Percentiles rank a stretch among this genome's conserved stretches.
These are phyloP conservation scores for Strigops habroptila DNA, from an alignment of 2,113 vertebrate species.

Conservation along the genomic window DNA sequence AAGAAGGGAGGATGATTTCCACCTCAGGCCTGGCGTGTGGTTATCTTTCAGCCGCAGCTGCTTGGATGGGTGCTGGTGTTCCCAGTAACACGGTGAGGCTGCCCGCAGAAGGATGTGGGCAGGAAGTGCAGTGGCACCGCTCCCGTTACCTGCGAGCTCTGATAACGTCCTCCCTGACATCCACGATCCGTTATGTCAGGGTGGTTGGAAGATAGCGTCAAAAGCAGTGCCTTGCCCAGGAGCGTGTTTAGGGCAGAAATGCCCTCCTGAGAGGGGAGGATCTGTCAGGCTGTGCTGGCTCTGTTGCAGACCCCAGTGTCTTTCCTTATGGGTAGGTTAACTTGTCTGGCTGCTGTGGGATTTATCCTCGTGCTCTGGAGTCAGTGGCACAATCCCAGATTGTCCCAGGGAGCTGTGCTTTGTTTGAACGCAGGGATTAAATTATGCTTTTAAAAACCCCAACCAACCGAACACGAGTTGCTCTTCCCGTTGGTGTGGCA, in stretches of 20 bases:
- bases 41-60: not conserved
- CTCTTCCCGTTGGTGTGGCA: not conserved
- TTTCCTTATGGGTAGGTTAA: accelerated
- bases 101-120: accelerated
- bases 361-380: accelerated
- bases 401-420: not conserved
- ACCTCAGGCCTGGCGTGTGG: not conserved
- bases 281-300: not conserved
- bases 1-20: not conserved
- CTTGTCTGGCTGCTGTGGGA: not conserved
- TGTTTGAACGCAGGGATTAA: not conserved
- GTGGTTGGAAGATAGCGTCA: not conserved
- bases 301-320: not conserved
- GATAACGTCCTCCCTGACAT: not conserved
- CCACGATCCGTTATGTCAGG: not conserved
- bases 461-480: not conserved
- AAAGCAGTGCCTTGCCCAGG: not conserved
- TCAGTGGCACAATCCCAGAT: not conserved
- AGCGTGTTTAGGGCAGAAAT: not conserved
- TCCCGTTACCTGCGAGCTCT: not conserved
- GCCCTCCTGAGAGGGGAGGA: not conserved
- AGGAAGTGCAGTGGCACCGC: not conserved
- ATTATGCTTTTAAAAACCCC: not conserved
- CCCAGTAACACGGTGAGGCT: not conserved
- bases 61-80: not conserved